A percentile compares a stretch with the other conserved stretches of the same genome.
These are phyloP conservation scores for Philotrypesis tridentata DNA, from an alignment of 1,140 invertebrate genomes.

Conservation along the genomic window DNA sequence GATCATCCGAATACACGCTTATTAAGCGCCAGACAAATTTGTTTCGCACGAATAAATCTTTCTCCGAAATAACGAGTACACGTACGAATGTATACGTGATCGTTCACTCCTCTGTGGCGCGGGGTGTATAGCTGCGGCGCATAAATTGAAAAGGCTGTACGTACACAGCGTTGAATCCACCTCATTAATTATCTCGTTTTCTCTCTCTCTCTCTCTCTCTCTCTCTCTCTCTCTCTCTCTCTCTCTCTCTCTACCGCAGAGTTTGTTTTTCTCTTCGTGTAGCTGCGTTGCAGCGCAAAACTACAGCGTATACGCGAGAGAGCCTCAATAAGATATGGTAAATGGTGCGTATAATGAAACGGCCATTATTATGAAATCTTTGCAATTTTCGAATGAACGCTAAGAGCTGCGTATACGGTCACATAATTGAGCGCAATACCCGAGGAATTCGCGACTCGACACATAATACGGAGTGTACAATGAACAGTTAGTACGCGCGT, in stretches of 20 bases:
- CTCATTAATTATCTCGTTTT: conserved; percentile 38
- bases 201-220: no score
- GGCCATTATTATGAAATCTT: no score
- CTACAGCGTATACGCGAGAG: neutral
- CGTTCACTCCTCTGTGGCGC: conserved; percentile 16
- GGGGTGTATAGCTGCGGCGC: neutral
- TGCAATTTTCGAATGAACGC: no score
- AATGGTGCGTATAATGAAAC: no score
- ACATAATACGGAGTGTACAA: neutral
- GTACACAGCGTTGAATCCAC: neutral
- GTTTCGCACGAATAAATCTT: conserved; percentile 35
- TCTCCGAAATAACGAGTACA: conserved; percentile 21
- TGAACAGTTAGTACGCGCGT: no score
- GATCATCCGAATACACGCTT: conserved; percentile 11
- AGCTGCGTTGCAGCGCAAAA: neutral
- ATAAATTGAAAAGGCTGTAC: conserved; percentile 34
- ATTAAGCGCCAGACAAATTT: conserved; percentile 28
- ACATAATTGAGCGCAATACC: neutral
- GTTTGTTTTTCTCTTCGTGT: no score
- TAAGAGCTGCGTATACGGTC: conserved; percentile 13
- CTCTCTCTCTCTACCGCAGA: no score
- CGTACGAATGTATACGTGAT: conserved; percentile 7
- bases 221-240: no score
- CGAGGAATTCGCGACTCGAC: neutral
- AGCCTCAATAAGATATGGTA: no score